Evolutionary conservation across 2,113 vertebrate genomes (phyloP), one percentile per base, ranked within the genome.

Genomic region (Castor canadensis): DNA sequence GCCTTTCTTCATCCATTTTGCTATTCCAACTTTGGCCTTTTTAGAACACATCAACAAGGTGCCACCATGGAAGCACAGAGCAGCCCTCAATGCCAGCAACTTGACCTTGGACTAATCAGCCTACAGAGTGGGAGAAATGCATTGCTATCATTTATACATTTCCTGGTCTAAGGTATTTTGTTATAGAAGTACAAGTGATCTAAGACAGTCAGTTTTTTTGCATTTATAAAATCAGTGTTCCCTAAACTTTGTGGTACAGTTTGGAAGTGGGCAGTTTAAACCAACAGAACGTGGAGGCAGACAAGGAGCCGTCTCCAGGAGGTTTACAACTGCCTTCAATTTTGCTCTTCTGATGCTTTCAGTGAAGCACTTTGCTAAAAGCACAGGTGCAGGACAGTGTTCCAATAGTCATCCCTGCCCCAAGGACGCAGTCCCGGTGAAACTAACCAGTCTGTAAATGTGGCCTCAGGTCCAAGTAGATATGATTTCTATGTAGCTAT

Each of bases 231-330:
- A 73, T 38, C 32, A 7, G 16, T 26, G n/a, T 45, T 76, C 13
- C 24, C 45, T 43, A 1, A 1, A 12, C 47, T 22, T 76, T 7
- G 0, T 2, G 1, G 9, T 47, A 5, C 30, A 19, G 52, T 15
- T 56, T 43, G 67, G 26, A 81, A 81, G 15, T 2, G 12, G 13
- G 32, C n/a, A 10, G 24, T 45, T 76, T 60, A 35, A 47, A 30
- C 30, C 4, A 8, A 26, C 9, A 1, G 5, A 15, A 43, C 20
- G 35, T 66, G 26, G 40, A 79, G 66, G 38, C 5, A 6, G 24
- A 30, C 15, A 12, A n/a, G n/a, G n/a, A n/a, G n/a, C n/a, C n/a
- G n/a, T 54, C 58, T 73, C 56, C 45, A 2, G 11, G 9, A n/a
- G n/a, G n/a, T n/a, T n/a, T n/a, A n/a, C n/a, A n/a, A n/a, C n/a